Percentiles rank a stretch among this genome's conserved stretches.
phyloP scores from a whole-genome alignment of 2,797 vertebrate species.

The Danio choprae region DNA sequence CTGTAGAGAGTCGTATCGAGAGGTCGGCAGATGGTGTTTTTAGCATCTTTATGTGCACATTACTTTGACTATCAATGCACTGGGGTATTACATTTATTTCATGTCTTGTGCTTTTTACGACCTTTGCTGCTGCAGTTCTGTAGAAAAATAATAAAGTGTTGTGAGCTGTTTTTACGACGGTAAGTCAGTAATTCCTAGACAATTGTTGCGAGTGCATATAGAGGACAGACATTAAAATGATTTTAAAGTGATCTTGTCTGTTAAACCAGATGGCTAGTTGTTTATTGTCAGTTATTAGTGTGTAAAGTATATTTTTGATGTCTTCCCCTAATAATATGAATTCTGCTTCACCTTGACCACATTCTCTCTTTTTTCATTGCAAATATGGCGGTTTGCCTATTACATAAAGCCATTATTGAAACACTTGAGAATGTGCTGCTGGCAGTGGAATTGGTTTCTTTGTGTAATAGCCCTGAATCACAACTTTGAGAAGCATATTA shows the following conservation, averaged over 20 bases:
- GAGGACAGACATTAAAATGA: not conserved
- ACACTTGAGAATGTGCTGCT: not conserved
- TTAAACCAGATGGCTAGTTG: not conserved
- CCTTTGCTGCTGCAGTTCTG: constrained; percentile 8
- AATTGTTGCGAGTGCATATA: not conserved
- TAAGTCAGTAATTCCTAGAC: constrained; percentile 1
- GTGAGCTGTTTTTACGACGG: constrained; percentile 17
- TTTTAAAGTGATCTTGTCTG: not conserved
- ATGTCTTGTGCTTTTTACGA: constrained; percentile 29
- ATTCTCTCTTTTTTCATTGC: not conserved
- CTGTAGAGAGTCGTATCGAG: not conserved
- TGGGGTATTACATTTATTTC: constrained; percentile 19
- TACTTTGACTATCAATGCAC: not conserved
- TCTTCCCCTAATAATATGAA: not conserved
- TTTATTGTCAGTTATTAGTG: not conserved
- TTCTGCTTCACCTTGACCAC: not conserved
- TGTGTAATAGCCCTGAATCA: constrained; percentile 2
- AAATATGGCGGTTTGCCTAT: constrained; percentile 4
- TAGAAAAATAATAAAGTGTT: not conserved
- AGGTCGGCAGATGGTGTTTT: not conserved
- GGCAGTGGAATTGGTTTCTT: not conserved
- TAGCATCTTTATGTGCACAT: not conserved
- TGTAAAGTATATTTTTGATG: not conserved
- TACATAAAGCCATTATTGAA: not conserved
- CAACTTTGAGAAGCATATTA: constrained; percentile 20